These are phyloP conservation scores for Paedocypris micromegethes DNA, from an alignment of 2,797 vertebrate genomes.

Conservation along the genomic window DNA sequence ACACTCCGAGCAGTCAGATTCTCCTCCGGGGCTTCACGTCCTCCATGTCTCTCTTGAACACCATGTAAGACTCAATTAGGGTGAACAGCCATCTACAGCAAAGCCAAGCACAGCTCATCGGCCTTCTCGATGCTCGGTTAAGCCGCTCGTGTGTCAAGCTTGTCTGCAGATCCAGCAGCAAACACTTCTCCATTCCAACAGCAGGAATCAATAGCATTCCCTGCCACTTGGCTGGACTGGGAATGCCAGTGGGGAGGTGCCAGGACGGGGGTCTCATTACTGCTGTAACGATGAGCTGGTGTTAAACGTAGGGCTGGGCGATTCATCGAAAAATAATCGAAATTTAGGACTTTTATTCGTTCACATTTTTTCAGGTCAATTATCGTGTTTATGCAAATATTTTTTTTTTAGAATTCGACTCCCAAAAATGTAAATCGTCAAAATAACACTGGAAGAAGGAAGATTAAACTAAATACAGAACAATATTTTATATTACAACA, in stretches of 20 bases:
- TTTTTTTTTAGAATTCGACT: too few species aligned
- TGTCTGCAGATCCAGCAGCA: slow-evolving; percentile 14
- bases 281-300: neutral
- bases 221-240: slow-evolving; percentile 20
- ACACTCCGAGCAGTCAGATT: neutral
- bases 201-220: slow-evolving; percentile 8
- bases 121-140: slow-evolving; percentile 26
- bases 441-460: too few species aligned
- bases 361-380: too few species aligned
- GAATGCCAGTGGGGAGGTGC: neutral
- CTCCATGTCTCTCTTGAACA: neutral
- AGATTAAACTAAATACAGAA: too few species aligned
- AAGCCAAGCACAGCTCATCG: slow-evolving; percentile 23
- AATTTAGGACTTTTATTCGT: too few species aligned
- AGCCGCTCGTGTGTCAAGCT: slow-evolving; percentile 12
- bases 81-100: slow-evolving; percentile 19
- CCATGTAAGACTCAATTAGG: slow-evolving; percentile 21
- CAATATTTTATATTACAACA: too few species aligned
- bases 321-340: too few species aligned
- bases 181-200: slow-evolving; percentile 8
- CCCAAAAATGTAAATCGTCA: too few species aligned
- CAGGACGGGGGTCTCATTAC: neutral
- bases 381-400: too few species aligned
- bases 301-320: slow-evolving; percentile 2
- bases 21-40: neutral